phyloP scores from a whole-genome alignment of 2,113 vertebrate genomes.

The Leucopternis melanops region DNA sequence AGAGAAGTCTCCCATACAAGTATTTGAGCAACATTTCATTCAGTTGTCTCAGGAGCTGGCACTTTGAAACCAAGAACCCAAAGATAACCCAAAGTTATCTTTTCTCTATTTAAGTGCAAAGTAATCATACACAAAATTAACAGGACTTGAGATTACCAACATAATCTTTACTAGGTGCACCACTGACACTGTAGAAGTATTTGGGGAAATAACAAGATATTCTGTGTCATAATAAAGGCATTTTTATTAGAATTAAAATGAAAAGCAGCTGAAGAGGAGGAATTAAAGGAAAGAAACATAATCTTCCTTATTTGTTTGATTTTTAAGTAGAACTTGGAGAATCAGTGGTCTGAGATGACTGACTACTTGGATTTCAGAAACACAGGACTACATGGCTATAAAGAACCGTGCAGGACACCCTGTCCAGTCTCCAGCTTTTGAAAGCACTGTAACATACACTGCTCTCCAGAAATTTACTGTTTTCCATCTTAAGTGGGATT shows the following conservation, averaged over 20 bases:
- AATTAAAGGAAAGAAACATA: neutral
- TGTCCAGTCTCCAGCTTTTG: neutral
- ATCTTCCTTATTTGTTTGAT: neutral
- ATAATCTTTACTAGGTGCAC: neutral
- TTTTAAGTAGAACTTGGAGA: neutral
- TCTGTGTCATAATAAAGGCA: constrained; percentile 28
- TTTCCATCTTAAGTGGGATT: neutral
- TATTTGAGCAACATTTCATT: neutral
- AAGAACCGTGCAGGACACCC: neutral
- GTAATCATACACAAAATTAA: neutral
- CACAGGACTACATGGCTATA: neutral
- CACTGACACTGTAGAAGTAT: neutral
- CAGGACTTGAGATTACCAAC: neutral
- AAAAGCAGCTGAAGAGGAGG: neutral
- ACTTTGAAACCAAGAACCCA: neutral
- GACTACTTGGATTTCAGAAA: neutral
- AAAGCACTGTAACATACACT: neutral
- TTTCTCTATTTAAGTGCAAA: neutral
- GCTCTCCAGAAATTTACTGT: neutral
- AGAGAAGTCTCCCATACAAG: neutral
- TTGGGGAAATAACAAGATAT: constrained; percentile 10
- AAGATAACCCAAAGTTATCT: neutral
- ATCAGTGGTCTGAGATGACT: neutral
- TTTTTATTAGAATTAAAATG: constrained; percentile 55
- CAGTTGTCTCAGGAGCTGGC: neutral